A percentile compares a stretch with the other conserved stretches of the same genome.
Evolutionary conservation across 2,113 vertebrate genomes (phyloP).

Genomic region (Aix galericulata): DNA sequence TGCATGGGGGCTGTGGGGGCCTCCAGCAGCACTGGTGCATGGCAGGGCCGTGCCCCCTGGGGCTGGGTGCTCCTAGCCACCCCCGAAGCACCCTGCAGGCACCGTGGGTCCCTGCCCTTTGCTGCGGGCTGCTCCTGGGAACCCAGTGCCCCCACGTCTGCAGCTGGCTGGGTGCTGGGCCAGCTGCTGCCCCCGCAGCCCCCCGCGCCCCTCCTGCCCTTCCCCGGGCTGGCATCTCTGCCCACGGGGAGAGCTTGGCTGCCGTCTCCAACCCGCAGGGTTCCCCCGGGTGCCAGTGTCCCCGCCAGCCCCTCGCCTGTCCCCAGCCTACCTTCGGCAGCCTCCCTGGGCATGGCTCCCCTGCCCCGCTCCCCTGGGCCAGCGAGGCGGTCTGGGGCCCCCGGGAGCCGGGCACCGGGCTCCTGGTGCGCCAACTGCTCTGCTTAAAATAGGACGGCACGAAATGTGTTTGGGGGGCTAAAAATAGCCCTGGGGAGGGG

Average conservation of each 20-base stretch:
- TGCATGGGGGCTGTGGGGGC: not conserved
- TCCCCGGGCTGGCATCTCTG: not conserved
- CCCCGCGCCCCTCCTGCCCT: not conserved
- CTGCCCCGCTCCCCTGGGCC: not conserved
- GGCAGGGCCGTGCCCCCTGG: not conserved
- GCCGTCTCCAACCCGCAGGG: accelerated
- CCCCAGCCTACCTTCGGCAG: constrained; percentile 76
- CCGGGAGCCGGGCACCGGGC: constrained; percentile 35
- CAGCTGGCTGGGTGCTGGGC: not conserved
- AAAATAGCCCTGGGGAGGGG: constrained; percentile 30
- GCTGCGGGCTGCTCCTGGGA: not conserved
- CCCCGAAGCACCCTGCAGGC: not conserved
- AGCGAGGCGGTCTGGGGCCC: constrained; percentile 16
- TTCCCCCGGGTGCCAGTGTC: not conserved
- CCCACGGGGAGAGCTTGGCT: not conserved
- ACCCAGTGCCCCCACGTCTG: not conserved
- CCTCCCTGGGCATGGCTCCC: constrained; percentile 72
- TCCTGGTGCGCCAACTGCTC: constrained; percentile 50
- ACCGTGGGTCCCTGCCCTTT: not conserved
- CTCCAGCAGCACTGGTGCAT: not conserved
- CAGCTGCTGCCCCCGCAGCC: not conserved
- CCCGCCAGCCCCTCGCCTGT: not conserved
- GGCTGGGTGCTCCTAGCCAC: not conserved
- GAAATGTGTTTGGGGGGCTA: constrained; percentile 41
- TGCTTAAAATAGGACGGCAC: constrained; percentile 76